Evolutionary conservation across 2,113 vertebrate genomes (phyloP).

Genomic region (Sceloporus undulatus): DNA sequence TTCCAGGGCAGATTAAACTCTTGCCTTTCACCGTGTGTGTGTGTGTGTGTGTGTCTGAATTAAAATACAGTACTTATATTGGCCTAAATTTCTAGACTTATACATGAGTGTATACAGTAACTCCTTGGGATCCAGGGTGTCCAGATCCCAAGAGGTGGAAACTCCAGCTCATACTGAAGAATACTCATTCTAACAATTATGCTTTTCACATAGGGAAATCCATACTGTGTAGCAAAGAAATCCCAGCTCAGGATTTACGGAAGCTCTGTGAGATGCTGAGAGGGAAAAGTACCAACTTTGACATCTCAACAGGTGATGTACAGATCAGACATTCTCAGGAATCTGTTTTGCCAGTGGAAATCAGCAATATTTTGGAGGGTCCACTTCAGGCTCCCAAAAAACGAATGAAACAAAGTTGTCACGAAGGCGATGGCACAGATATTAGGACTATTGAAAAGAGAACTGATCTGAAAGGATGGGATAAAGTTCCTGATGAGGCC

Average conservation of each 20-base stretch:
- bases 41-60: no score
- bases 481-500: conserved; percentile 87
- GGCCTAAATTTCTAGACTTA: no score
- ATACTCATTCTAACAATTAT: not conserved
- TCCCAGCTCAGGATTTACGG: conserved; percentile 90
- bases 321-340: conserved; percentile 38
- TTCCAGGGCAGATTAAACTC: no score
- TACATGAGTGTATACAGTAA: no score
- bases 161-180: conserved; percentile 5
- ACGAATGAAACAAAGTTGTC: conserved; percentile 26
- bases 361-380: conserved; percentile 27
- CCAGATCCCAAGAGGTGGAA: not conserved
- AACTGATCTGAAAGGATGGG: conserved; percentile 83
- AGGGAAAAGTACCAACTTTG: conserved; percentile 65
- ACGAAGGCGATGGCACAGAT: conserved; percentile 51
- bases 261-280: conserved; percentile 91
- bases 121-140: no score
- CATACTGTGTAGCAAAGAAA: conserved; percentile 90
- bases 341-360: conserved; percentile 44
- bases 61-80: no score
- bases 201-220: conserved; percentile 85
- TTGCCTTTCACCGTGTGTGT: no score
- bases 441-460: conserved; percentile 9
- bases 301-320: conserved; percentile 26
- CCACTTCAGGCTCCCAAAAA: not conserved